Percentiles rank a stretch among this genome's conserved stretches.
Conservation (phyloP, 2,888 invertebrate genomes). For the Brachynemurus nebulosus region DNA sequence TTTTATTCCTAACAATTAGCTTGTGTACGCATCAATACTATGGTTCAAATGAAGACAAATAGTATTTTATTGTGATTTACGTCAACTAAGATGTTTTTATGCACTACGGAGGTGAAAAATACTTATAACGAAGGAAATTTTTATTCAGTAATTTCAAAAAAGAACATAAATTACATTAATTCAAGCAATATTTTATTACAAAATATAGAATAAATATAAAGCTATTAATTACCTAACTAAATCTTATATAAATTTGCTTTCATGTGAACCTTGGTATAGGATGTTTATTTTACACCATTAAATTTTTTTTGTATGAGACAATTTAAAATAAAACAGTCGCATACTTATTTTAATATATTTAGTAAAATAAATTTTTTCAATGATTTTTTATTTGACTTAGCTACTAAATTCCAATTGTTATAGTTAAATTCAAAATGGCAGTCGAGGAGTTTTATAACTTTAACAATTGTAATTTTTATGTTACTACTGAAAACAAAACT, state of each 20-base stretch:
- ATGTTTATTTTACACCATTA: background rate
- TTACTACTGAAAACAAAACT: background rate
- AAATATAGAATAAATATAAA: too few relatives aligned
- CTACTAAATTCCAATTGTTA: conserved; percentile 2
- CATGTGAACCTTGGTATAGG: too few relatives aligned
- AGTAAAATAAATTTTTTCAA: conserved; percentile 2
- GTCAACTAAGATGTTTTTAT: too few relatives aligned
- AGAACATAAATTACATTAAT: too few relatives aligned
- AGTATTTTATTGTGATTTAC: too few relatives aligned
- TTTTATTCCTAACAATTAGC: background rate
- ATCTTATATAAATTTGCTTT: too few relatives aligned
- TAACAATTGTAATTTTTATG: background rate
- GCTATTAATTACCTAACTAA: too few relatives aligned
- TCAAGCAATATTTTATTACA: too few relatives aligned
- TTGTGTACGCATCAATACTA: background rate
- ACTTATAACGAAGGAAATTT: too few relatives aligned
- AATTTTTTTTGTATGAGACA: background rate
- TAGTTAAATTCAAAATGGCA: conserved; percentile 7
- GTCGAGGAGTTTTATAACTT: conserved; percentile 5
- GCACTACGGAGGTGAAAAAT: too few relatives aligned
- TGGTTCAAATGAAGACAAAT: background rate
- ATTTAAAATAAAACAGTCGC: background rate
- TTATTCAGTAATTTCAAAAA: too few relatives aligned
- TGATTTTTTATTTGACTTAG: background rate
- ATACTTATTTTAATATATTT: background rate